phyloP scores from a whole-genome alignment of 1,140 invertebrate genomes.

The Triops longicaudatus region DNA sequence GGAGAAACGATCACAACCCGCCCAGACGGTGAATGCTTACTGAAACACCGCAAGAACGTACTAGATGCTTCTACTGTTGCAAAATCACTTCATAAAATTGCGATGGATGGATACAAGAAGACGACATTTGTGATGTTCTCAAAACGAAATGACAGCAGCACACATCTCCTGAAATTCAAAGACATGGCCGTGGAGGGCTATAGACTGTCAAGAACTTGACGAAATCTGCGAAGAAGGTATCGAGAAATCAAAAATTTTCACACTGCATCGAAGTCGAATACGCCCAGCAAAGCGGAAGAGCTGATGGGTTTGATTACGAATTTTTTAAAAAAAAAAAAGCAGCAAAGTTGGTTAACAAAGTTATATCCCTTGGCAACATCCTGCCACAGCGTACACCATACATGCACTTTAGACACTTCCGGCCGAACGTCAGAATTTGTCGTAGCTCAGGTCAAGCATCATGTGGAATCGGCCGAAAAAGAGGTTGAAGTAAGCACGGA shows the following conservation, averaged over 20 bases:
- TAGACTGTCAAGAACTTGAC: background rate
- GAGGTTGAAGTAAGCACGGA: background rate
- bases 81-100: background rate
- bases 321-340: background rate
- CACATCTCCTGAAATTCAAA: background rate
- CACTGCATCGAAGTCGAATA: background rate
- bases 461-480: conserved; percentile 10
- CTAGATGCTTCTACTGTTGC: background rate
- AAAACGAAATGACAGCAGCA: background rate
- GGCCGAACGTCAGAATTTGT: conserved; percentile 13
- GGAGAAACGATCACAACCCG: background rate
- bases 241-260: background rate
- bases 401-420: background rate
- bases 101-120: background rate
- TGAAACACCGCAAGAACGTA: background rate
- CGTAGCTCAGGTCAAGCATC: background rate
- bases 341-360: background rate
- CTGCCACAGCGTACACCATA: background rate
- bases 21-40: background rate
- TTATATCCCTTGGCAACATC: background rate
- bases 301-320: background rate
- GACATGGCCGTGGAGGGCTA: background rate
- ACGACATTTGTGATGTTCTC: background rate
- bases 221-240: background rate
- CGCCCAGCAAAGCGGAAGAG: background rate